Conservation (phyloP, 2,797 vertebrate species). For the Valencia hispanica region DNA sequence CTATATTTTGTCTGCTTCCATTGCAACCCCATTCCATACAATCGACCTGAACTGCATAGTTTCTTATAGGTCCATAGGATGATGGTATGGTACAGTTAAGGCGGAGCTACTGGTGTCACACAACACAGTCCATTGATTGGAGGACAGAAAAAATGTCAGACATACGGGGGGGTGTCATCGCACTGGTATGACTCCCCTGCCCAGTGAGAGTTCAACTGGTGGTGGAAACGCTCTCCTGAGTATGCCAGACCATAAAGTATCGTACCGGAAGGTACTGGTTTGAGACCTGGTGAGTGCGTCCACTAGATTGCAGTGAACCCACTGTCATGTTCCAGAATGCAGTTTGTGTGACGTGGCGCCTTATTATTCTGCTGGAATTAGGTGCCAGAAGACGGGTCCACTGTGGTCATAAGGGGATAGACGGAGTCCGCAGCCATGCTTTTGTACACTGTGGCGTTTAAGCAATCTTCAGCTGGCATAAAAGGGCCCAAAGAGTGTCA, state of each 20-base stretch:
- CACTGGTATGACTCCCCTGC: not conserved
- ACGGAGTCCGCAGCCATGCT: not conserved
- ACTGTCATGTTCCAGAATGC: not conserved
- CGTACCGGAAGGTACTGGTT: too few relatives aligned
- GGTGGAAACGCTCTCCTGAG: too few relatives aligned
- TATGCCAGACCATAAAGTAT: too few relatives aligned
- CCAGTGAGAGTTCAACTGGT: too few relatives aligned
- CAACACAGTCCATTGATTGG: not conserved
- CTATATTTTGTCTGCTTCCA: too few relatives aligned
- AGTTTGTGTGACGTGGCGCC: too few relatives aligned
- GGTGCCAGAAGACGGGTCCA: constrained; percentile 46
- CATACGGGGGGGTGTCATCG: too few relatives aligned
- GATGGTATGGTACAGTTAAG: not conserved
- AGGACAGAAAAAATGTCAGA: not conserved
- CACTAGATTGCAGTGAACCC: too few relatives aligned
- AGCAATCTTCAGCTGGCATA: not conserved
- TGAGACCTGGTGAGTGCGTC: too few relatives aligned
- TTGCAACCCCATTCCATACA: too few relatives aligned
- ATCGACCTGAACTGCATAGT: not conserved
- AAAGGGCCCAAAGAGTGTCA: not conserved
- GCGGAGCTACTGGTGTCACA: not conserved
- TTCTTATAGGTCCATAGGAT: not conserved
- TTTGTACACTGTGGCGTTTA: not conserved
- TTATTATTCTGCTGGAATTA: constrained; percentile 49
- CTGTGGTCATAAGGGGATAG: constrained; percentile 27